These are phyloP conservation scores for Camelus bactrianus DNA, from an alignment of 2,113 vertebrate species.

Conservation along the genomic window DNA sequence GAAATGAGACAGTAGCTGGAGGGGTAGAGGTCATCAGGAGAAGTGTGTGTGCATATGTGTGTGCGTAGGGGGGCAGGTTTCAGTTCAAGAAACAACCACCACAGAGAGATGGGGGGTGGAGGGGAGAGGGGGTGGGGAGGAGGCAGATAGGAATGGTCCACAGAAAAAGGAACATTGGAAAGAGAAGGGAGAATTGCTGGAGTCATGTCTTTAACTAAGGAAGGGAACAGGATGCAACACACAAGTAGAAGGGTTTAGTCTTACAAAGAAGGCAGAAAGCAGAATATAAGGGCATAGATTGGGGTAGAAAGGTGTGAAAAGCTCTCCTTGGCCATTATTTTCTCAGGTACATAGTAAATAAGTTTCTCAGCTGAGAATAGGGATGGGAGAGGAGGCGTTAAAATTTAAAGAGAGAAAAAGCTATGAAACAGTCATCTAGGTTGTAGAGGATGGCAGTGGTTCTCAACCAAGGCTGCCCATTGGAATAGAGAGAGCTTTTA, in stretches of 20 bases:
- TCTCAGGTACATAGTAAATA: neutral
- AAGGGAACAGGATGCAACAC: neutral
- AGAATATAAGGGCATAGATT: neutral
- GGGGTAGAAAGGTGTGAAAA: neutral
- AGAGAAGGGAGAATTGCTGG: neutral
- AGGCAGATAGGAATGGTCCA: neutral
- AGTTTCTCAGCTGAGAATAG: neutral
- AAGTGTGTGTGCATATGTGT: neutral
- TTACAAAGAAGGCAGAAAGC: neutral
- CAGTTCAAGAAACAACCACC: neutral
- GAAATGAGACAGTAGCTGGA: neutral
- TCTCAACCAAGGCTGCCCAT: neutral
- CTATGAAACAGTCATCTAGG: neutral
- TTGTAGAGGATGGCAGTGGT: neutral
- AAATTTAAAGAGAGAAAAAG: neutral
- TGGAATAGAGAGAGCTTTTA: neutral
- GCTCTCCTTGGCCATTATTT: neutral
- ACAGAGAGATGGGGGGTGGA: too few species aligned
- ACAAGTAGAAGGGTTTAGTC: neutral
- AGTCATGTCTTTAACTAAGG: neutral
- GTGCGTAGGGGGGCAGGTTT: neutral
- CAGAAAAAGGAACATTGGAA: neutral
- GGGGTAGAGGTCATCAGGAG: neutral
- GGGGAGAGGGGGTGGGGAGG: fast-evolving
- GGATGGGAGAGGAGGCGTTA: neutral